Evolutionary conservation across 2,113 vertebrate genomes (phyloP).

Genomic region (Origma solitaria): DNA sequence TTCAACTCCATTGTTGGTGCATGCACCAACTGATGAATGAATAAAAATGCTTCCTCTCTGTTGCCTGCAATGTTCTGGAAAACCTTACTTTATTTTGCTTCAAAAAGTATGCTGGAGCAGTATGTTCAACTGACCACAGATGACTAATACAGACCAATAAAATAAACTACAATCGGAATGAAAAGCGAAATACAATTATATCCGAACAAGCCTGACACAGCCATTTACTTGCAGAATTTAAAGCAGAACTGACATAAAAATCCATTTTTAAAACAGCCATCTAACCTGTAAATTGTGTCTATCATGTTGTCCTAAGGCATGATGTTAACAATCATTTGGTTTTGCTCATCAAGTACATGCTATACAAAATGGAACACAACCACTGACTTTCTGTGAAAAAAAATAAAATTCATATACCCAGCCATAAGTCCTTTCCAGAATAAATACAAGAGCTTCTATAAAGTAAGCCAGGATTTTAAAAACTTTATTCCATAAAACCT

Average conservation of each 20-base stretch:
- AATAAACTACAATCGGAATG: background rate
- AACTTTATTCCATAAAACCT: background rate
- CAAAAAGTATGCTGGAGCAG: background rate
- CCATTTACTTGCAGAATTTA: background rate
- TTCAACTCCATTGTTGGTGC: background rate
- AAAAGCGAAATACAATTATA: background rate
- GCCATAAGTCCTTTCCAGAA: background rate
- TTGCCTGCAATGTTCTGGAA: background rate
- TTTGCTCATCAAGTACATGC: background rate
- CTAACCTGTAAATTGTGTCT: background rate
- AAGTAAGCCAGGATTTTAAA: background rate
- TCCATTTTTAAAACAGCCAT: background rate
- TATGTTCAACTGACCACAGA: background rate
- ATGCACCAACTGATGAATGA: background rate
- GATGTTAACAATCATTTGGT: background rate
- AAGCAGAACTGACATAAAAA: background rate
- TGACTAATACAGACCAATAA: background rate
- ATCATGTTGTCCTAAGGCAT: background rate
- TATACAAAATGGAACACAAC: background rate
- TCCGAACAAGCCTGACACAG: background rate
- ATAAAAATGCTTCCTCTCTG: background rate
- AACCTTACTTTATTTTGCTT: background rate
- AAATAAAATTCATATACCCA: background rate
- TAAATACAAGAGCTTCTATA: background rate
- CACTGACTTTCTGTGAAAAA: background rate